These are phyloP conservation scores for Crocidura indochinensis DNA, from an alignment of 2,797 vertebrate species.

Conservation along the genomic window DNA sequence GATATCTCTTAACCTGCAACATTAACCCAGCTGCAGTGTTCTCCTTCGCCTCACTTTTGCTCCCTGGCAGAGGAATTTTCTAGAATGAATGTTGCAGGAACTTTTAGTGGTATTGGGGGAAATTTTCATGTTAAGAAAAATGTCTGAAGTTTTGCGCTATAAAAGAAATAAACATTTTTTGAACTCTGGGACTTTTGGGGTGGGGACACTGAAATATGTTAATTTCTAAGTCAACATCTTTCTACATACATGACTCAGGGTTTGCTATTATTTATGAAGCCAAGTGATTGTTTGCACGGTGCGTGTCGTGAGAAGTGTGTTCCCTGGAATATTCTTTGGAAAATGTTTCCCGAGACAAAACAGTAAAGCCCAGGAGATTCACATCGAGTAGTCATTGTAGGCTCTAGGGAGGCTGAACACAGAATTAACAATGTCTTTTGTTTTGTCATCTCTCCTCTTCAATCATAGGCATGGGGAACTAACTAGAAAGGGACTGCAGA, in stretches of 20 bases:
- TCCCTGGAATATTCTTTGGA: conserved; percentile 43
- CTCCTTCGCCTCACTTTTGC: neutral
- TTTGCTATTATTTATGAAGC: conserved; percentile 19
- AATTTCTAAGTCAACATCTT: conserved; percentile 33
- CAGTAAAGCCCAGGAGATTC: conserved; percentile 30
- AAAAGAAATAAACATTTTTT: neutral
- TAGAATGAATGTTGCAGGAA: neutral
- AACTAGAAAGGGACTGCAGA: neutral
- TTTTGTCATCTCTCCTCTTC: neutral
- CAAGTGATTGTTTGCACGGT: neutral
- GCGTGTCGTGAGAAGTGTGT: conserved; percentile 10
- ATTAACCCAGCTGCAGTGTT: neutral
- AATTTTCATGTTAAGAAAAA: neutral
- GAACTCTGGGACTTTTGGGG: neutral
- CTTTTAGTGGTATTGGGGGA: too few relatives aligned
- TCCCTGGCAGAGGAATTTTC: conserved; percentile 11
- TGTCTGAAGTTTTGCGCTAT: neutral
- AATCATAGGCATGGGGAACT: conserved; percentile 1
- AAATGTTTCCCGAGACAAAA: conserved; percentile 73
- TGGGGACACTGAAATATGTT: conserved; percentile 46
- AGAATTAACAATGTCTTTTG: neutral
- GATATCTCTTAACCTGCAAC: neutral
- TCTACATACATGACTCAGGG: conserved; percentile 4
- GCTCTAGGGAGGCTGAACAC: conserved; percentile 14
- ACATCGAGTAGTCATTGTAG: neutral